These are phyloP conservation scores for Eurystomus glaucurus DNA, from an alignment of 2,797 vertebrate genomes.

Conservation along the genomic window DNA sequence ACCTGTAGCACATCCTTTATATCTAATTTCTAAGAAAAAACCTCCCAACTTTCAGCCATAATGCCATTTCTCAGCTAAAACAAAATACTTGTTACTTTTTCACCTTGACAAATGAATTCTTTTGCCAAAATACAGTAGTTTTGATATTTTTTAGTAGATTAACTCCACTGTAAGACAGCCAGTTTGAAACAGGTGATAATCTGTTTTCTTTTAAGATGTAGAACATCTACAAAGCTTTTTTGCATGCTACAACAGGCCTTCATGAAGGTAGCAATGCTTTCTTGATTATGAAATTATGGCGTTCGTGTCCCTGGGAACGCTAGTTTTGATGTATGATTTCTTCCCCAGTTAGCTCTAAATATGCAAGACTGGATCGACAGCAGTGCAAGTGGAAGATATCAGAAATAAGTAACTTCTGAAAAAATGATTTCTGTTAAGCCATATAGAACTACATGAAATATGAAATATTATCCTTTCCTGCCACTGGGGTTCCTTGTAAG, in stretches of 20 bases:
- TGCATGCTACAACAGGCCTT: background rate
- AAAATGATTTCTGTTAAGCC: background rate
- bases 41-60: background rate
- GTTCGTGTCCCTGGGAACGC: background rate
- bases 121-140: background rate
- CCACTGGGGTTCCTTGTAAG: constrained; percentile 1
- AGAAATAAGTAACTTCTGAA: constrained; percentile 18
- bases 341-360: background rate
- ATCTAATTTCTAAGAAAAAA: background rate
- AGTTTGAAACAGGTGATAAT: background rate
- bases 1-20: background rate
- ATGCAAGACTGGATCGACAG: background rate
- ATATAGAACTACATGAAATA: background rate
- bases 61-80: background rate
- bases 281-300: background rate
- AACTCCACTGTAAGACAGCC: background rate
- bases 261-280: background rate
- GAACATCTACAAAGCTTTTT: background rate
- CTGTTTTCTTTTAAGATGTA: background rate
- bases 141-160: background rate
- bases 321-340: constrained; percentile 1
- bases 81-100: background rate
- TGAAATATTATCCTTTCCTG: constrained; percentile 1
- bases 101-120: background rate
- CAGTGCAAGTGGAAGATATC: background rate